phyloP scores from a whole-genome alignment of 2,888 invertebrate species.

The Drosophila macrothrix region DNA sequence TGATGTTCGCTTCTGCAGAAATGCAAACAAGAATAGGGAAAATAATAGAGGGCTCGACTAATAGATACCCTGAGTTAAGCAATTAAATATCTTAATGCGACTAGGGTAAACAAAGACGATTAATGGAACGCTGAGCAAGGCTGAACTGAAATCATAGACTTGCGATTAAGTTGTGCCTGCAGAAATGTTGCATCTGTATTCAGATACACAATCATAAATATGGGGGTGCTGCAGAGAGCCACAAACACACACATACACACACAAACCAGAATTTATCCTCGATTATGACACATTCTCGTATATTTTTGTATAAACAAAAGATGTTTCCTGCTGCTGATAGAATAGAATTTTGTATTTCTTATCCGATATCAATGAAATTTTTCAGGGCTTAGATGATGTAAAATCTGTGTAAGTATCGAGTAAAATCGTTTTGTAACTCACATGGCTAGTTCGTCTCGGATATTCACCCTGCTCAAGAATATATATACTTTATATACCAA shows the following conservation, averaged over 20 bases:
- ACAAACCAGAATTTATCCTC: neutral
- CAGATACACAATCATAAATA: neutral
- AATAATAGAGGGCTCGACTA: neutral
- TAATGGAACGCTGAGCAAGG: neutral
- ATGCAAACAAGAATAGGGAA: constrained; percentile 27
- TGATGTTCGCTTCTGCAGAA: constrained; percentile 44
- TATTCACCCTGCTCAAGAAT: neutral
- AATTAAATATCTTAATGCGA: neutral
- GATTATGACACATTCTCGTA: neutral
- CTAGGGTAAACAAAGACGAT: neutral
- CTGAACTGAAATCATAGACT: neutral
- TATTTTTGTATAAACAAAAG: neutral
- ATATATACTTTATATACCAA: neutral
- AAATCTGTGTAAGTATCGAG: neutral
- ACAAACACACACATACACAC: no score
- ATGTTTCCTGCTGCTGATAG: neutral
- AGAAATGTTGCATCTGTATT: neutral
- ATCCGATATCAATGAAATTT: neutral
- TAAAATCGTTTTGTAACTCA: neutral
- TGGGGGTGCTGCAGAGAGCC: neutral
- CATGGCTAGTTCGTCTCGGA: neutral
- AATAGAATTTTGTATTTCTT: neutral
- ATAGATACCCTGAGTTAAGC: neutral
- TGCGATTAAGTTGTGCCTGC: neutral
- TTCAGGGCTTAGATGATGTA: neutral